Conservation (phyloP, 2,888 invertebrate species). For the Cryptus armator region DNA sequence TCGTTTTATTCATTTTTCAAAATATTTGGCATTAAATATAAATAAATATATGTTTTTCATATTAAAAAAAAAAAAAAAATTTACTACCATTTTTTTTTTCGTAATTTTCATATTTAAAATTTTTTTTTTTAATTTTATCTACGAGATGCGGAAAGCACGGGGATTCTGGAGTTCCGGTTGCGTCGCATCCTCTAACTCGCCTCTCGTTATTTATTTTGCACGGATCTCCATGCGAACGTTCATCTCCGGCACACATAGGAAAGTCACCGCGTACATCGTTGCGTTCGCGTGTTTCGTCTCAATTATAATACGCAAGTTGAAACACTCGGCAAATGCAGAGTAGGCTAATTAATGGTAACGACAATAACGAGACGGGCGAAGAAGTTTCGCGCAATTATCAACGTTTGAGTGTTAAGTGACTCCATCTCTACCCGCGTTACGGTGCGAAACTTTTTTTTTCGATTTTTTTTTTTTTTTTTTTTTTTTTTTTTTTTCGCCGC, state of each 20-base stretch:
- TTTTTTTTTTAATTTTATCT: too few relatives aligned
- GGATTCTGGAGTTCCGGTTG: neutral
- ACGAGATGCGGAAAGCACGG: neutral
- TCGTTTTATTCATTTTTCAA: too few relatives aligned
- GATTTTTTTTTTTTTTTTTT: neutral
- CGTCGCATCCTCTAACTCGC: neutral
- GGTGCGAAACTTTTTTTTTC: neutral
- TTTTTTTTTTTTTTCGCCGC: slow-evolving; percentile 1
- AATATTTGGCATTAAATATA: too few relatives aligned
- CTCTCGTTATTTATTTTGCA: slow-evolving; percentile 8
- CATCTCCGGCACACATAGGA: slow-evolving; percentile 9
- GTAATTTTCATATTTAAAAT: too few relatives aligned
- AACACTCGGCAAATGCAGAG: slow-evolving; percentile 55
- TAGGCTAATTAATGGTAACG: slow-evolving; percentile 60
- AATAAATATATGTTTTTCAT: too few relatives aligned
- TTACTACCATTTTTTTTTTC: too few relatives aligned
- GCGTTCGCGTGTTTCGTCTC: slow-evolving; percentile 34
- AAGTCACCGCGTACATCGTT: slow-evolving; percentile 1
- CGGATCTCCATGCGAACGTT: neutral
- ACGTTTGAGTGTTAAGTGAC: slow-evolving; percentile 54
- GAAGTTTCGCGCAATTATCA: slow-evolving; percentile 48
- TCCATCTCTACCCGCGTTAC: slow-evolving; percentile 3
- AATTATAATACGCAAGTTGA: slow-evolving; percentile 40
- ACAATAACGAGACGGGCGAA: slow-evolving; percentile 54
- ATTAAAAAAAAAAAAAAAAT: too few relatives aligned